Percentiles rank a stretch among this genome's conserved stretches.
Evolutionary conservation across 2,113 vertebrate species (phyloP).

Genomic region (Tyto alba): DNA sequence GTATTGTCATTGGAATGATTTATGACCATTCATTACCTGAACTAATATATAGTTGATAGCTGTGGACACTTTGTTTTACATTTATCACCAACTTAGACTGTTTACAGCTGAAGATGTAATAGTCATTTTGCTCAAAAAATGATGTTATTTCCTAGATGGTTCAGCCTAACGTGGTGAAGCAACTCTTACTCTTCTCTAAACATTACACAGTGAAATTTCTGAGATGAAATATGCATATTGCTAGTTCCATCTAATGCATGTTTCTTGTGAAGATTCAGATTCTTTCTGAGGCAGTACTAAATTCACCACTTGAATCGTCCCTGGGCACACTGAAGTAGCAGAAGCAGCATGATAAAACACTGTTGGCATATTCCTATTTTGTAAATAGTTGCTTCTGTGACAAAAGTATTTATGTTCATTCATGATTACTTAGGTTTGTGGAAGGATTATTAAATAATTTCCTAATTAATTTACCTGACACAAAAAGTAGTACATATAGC

Average conservation of each 20-base stretch:
- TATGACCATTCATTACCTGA: background rate
- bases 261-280: background rate
- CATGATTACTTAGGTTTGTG: background rate
- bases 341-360: background rate
- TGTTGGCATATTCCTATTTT: background rate
- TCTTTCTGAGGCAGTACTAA: background rate
- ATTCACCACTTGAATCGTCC: accelerated
- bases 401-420: background rate
- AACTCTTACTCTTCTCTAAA: background rate
- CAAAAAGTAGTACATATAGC: background rate
- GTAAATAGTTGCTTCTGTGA: background rate
- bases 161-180: background rate
- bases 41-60: background rate
- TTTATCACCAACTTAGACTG: background rate
- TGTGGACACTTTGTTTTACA: background rate
- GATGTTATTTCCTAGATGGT: background rate
- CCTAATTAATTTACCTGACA: background rate
- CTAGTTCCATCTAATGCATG: background rate
- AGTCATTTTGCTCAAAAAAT: background rate
- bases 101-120: background rate
- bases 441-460: background rate
- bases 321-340: background rate
- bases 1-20: background rate
- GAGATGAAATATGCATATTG: background rate
- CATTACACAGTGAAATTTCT: background rate